These are phyloP conservation scores for Coranthus polyacanthus DNA, from an alignment of 2,797 vertebrate species.

Conservation along the genomic window DNA sequence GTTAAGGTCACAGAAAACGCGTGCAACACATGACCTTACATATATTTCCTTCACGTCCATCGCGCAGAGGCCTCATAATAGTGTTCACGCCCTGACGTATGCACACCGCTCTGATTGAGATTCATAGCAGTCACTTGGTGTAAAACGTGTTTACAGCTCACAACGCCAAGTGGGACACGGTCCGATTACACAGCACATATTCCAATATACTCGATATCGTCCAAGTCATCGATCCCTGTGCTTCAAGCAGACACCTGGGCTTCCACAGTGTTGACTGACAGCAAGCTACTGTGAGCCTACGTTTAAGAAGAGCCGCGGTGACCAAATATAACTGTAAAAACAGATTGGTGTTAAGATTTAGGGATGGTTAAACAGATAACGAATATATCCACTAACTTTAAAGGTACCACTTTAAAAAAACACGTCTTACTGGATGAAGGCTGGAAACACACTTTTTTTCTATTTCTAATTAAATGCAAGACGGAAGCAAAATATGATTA, in stretches of 20 bases:
- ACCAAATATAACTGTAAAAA: background rate
- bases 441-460: background rate
- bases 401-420: too few species aligned
- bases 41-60: background rate
- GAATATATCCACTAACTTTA: too few species aligned
- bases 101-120: background rate
- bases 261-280: background rate
- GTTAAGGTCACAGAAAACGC: conserved; percentile 11
- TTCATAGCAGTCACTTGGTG: background rate
- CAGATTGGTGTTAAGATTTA: too few species aligned
- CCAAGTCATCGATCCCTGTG: too few species aligned
- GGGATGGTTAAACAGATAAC: too few species aligned
- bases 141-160: background rate
- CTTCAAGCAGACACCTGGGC: background rate
- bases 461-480: background rate
- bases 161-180: background rate
- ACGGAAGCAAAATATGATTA: background rate
- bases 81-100: background rate
- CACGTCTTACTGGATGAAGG: background rate
- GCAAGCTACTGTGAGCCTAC: too few species aligned
- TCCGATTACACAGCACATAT: background rate
- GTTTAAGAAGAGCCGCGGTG: background rate
- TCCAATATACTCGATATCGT: too few species aligned
- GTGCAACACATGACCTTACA: background rate
- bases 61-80: background rate